Evolutionary conservation across 2,888 invertebrate genomes (phyloP).

Genomic region (Callimorpha dominula): DNA sequence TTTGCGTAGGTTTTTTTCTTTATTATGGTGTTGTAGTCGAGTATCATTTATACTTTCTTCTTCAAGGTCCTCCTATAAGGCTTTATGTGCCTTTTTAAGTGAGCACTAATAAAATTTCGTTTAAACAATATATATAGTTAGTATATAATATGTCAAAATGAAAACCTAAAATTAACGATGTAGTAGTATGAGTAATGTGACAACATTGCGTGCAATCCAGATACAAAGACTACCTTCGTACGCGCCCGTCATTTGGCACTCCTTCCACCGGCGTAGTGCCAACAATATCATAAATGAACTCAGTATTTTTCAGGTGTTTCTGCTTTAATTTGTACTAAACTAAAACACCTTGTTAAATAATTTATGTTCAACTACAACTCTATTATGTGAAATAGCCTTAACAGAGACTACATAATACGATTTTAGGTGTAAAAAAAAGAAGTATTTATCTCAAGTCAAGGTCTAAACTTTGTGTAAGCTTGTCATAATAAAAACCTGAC

Average conservation of each 20-base stretch:
- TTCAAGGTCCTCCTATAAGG: background rate
- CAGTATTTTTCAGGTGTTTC: constrained; percentile 46
- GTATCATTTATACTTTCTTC: background rate
- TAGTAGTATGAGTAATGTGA: constrained; percentile 39
- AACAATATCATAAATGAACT: constrained; percentile 52
- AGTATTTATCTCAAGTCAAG: background rate
- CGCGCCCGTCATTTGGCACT: constrained; percentile 63
- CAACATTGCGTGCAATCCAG: constrained; percentile 50
- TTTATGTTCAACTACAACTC: background rate
- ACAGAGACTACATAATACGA: background rate
- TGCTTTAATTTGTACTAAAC: constrained; percentile 53
- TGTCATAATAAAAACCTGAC: no score
- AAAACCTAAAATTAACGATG: background rate
- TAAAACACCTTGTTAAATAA: constrained; percentile 53
- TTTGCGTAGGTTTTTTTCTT: background rate
- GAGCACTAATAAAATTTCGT: background rate
- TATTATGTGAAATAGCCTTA: background rate
- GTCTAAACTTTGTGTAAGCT: background rate
- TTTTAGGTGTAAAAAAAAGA: background rate
- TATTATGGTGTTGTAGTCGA: background rate
- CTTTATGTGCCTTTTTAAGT: background rate
- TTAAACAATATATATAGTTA: background rate
- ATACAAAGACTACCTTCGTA: constrained; percentile 29
- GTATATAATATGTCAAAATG: background rate
- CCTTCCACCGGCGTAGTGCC: constrained; percentile 61